phyloP scores from a whole-genome alignment of 1,140 invertebrate genomes.

The Teleogryllus occipitalis region DNA sequence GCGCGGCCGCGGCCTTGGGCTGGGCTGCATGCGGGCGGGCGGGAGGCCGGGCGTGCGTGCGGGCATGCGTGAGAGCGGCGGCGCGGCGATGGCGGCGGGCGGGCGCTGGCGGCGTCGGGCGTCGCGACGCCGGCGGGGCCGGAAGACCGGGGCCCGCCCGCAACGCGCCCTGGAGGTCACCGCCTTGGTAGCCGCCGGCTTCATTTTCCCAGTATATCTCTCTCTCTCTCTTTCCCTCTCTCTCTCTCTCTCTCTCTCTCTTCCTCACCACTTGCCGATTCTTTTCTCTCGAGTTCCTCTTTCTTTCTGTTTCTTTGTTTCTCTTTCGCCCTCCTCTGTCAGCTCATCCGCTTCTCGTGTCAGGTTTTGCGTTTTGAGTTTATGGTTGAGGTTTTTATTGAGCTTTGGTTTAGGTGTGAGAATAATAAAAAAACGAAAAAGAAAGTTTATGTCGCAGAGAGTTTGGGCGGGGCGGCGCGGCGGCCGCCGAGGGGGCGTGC shows the following conservation, averaged over 20 bases:
- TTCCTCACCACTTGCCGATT: neutral
- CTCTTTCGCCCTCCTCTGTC: neutral
- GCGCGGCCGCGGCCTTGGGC: too few relatives aligned
- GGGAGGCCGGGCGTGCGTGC: neutral
- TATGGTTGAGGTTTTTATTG: neutral
- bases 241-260: neutral
- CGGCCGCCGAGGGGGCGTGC: too few relatives aligned
- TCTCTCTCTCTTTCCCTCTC: neutral
- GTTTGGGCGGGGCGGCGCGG: neutral
- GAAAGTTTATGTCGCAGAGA: neutral
- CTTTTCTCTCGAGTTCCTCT: neutral
- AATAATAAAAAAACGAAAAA: neutral
- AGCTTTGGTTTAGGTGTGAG: neutral
- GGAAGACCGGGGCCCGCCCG: neutral
- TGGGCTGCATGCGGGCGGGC: neutral
- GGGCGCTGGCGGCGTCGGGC: too few relatives aligned
- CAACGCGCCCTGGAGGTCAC: neutral
- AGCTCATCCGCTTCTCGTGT: neutral
- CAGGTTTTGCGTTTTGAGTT: neutral
- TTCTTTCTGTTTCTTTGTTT: conserved; percentile 9
- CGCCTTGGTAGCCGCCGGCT: neutral
- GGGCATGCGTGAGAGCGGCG: neutral
- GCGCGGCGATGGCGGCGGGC: neutral
- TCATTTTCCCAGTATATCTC: neutral
- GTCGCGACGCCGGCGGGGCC: too few relatives aligned